A percentile compares a stretch with the other conserved stretches of the same genome.
Evolutionary conservation across 2,888 invertebrate genomes (phyloP).

Genomic region (Tetrapedia diversipes): DNA sequence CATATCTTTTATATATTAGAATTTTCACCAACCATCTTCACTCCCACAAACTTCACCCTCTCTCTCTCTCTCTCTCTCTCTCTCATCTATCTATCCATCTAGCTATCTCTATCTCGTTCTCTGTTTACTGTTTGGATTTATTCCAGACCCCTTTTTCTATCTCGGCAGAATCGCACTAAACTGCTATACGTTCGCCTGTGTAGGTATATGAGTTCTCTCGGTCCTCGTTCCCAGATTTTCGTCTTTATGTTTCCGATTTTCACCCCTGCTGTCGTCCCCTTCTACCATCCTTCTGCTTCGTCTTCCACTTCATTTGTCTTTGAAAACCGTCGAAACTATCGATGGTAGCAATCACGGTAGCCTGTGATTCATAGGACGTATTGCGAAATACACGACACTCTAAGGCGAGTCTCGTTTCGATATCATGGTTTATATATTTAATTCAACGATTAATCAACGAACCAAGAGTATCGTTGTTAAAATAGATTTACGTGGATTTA

Average conservation of each 20-base stretch:
- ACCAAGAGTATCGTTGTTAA: not conserved
- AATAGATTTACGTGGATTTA: not conserved
- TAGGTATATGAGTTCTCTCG: constrained; percentile 63
- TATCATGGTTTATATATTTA: constrained; percentile 21
- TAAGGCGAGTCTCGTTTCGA: not conserved
- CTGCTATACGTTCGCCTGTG: constrained; percentile 43
- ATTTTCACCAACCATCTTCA: constrained; percentile 73
- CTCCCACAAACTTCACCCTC: constrained; percentile 39
- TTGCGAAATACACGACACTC: not conserved
- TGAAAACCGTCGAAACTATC: constrained; percentile 31
- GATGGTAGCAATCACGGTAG: not conserved
- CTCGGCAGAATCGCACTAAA: constrained; percentile 34
- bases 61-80: not conserved
- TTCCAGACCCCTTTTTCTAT: constrained; percentile 50
- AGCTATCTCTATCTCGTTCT: constrained; percentile 24
- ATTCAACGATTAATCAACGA: constrained; percentile 20
- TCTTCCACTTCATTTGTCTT: constrained; percentile 49
- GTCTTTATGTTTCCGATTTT: constrained; percentile 61
- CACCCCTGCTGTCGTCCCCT: not conserved
- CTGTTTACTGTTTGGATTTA: constrained; percentile 80
- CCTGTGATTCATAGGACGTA: constrained; percentile 19
- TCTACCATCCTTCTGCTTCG: constrained; percentile 1
- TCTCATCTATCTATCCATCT: not conserved
- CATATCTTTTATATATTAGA: constrained; percentile 82
- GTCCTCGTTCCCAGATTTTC: constrained; percentile 20